These are phyloP conservation scores for Drosophila pectinifera DNA, from an alignment of 1,140 invertebrate species.

Conservation along the genomic window DNA sequence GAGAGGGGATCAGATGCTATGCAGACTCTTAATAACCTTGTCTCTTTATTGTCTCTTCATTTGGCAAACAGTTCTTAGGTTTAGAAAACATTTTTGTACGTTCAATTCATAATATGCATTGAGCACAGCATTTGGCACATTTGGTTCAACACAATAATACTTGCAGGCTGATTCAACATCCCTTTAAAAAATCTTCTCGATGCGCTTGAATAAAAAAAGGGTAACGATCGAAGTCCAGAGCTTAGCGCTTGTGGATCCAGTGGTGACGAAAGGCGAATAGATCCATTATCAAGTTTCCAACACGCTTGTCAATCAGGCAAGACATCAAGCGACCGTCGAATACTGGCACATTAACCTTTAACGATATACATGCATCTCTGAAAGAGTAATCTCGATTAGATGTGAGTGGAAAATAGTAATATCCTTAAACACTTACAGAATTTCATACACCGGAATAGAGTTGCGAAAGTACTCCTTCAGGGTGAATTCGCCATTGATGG, in stretches of 20 bases:
- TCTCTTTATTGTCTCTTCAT: slow-evolving; percentile 18
- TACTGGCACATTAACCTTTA: slow-evolving; percentile 48
- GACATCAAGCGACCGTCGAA: slow-evolving; percentile 55
- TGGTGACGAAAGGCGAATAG: slow-evolving; percentile 73
- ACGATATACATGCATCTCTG: slow-evolving; percentile 47
- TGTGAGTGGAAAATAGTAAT: neutral
- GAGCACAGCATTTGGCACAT: slow-evolving; percentile 6
- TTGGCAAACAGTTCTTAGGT: neutral
- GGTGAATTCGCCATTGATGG: slow-evolving; percentile 41
- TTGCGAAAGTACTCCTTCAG: slow-evolving; percentile 75
- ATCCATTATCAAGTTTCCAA: slow-evolving; percentile 75
- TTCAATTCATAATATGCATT: slow-evolving; percentile 2
- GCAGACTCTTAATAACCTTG: slow-evolving; percentile 1
- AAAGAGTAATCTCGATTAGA: slow-evolving; percentile 18
- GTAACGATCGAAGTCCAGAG: neutral
- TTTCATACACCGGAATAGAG: slow-evolving; percentile 54
- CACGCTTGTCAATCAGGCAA: slow-evolving; percentile 59
- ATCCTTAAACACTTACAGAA: slow-evolving; percentile 57
- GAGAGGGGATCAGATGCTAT: neutral
- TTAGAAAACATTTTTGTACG: neutral
- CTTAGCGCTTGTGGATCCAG: slow-evolving; percentile 62
- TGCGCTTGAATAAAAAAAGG: neutral
- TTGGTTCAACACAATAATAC: slow-evolving; percentile 12
- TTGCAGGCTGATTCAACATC: neutral
- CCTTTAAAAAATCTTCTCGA: neutral